These are phyloP conservation scores for Prunella strophiata DNA, from an alignment of 2,797 vertebrate species.

Conservation along the genomic window DNA sequence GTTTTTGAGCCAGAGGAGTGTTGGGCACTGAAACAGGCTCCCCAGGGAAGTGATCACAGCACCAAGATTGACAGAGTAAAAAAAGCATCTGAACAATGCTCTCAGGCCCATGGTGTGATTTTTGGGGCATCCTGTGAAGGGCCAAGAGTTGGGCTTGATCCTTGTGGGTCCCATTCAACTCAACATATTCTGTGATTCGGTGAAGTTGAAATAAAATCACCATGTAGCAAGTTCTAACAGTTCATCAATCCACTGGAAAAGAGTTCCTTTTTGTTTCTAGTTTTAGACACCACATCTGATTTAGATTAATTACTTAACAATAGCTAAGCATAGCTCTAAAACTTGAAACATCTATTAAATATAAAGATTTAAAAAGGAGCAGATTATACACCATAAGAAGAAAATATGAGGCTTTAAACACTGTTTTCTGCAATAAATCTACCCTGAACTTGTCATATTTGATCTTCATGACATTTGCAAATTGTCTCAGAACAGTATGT, in stretches of 20 bases:
- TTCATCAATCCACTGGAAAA: not conserved
- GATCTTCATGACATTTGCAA: not conserved
- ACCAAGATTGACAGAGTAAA: not conserved
- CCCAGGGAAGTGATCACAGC: not conserved
- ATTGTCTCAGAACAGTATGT: not conserved
- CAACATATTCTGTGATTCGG: not conserved
- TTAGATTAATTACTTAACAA: not conserved
- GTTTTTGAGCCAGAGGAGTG: not conserved
- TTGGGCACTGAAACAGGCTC: not conserved
- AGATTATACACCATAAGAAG: not conserved
- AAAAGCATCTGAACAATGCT: not conserved
- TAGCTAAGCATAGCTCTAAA: not conserved
- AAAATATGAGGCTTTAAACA: not conserved
- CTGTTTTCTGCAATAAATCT: not conserved
- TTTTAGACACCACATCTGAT: not conserved
- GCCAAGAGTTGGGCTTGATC: not conserved
- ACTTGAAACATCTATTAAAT: not conserved
- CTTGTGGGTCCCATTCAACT: not conserved
- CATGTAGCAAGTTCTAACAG: not conserved
- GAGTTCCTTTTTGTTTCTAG: not conserved
- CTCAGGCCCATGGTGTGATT: not conserved
- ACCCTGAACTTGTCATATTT: not conserved
- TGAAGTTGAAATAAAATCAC: not conserved
- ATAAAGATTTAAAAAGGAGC: not conserved
- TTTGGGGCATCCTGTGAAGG: not conserved